These are phyloP conservation scores for Drusus annulatus DNA, from an alignment of 1,140 invertebrate species.

Conservation along the genomic window DNA sequence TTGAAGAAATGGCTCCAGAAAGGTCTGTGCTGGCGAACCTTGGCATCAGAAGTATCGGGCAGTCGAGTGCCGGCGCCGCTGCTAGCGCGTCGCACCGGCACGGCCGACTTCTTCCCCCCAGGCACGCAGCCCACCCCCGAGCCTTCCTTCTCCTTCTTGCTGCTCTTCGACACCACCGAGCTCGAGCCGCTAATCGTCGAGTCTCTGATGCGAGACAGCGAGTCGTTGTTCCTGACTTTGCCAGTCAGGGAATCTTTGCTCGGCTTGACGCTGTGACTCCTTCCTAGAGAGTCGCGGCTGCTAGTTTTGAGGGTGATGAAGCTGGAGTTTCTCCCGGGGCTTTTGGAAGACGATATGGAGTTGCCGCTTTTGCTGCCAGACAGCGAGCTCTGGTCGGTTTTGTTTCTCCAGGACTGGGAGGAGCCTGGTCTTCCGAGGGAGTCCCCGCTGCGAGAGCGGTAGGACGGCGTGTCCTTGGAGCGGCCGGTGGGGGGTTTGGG, in stretches of 20 bases:
- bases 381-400: slow-evolving; percentile 62
- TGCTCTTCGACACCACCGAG: slow-evolving; percentile 49
- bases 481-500: slow-evolving; percentile 74
- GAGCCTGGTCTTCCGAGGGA: slow-evolving; percentile 69
- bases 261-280: slow-evolving; percentile 69
- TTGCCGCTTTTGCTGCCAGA: slow-evolving; percentile 61
- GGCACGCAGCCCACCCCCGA: slow-evolving; percentile 39
- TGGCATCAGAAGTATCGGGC: slow-evolving; percentile 55
- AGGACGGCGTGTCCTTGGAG: slow-evolving; percentile 58
- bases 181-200: slow-evolving; percentile 40
- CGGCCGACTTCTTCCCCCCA: slow-evolving; percentile 54
- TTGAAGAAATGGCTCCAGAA: slow-evolving; percentile 56
- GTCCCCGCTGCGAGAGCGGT: slow-evolving; percentile 67
- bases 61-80: slow-evolving; percentile 46
- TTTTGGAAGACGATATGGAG: slow-evolving; percentile 61
- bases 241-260: slow-evolving; percentile 75
- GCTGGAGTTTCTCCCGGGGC: slow-evolving; percentile 57
- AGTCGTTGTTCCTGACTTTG: slow-evolving; percentile 71
- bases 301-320: slow-evolving; percentile 49
- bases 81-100: slow-evolving; percentile 55
- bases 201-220: slow-evolving; percentile 64
- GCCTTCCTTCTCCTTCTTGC: slow-evolving; percentile 46
- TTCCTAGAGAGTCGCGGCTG: slow-evolving; percentile 65
- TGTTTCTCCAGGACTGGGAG: slow-evolving; percentile 67
- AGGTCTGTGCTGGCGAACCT: slow-evolving; percentile 54